A percentile compares a stretch with the other conserved stretches of the same genome.
Conservation (phyloP, 2,113 vertebrate genomes). For the Brachyistius frenatus region DNA sequence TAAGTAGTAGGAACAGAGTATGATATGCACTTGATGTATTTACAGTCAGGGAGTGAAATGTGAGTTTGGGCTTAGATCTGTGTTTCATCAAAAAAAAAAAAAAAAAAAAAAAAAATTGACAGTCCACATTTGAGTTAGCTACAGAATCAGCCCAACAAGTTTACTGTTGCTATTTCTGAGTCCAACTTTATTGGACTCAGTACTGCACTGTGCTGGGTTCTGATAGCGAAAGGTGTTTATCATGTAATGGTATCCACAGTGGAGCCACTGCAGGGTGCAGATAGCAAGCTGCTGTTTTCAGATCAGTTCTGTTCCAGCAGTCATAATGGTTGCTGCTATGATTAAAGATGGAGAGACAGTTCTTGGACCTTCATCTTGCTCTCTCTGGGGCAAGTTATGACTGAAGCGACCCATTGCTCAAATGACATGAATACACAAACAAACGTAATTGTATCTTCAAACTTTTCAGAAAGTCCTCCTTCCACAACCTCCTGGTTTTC, state of each 20-base stretch:
- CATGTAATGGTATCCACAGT: conserved; percentile 77
- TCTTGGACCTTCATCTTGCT: conserved; percentile 61
- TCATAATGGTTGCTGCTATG: conserved; percentile 70
- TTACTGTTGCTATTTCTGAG: conserved; percentile 53
- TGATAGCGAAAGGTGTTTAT: conserved; percentile 80
- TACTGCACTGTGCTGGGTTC: conserved; percentile 54
- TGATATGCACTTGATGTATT: not conserved
- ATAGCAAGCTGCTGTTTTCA: conserved; percentile 78
- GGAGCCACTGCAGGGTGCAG: conserved; percentile 77
- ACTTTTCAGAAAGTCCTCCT: conserved; percentile 17
- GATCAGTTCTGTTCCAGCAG: conserved; percentile 77
- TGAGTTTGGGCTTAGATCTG: not conserved
- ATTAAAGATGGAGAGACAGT: conserved; percentile 73
- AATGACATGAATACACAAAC: not conserved
- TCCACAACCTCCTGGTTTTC: not conserved
- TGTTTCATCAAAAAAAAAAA: not conserved
- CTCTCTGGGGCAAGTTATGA: conserved; percentile 35
- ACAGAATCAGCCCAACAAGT: conserved; percentile 49
- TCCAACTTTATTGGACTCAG: conserved; percentile 70
- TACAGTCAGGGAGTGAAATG: not conserved
- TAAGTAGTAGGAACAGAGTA: not conserved
- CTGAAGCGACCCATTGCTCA: not conserved
- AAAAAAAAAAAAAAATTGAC: not conserved
- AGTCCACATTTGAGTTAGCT: conserved; percentile 27
- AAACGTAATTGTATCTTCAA: conserved; percentile 17